These are phyloP conservation scores for Incurvaria masculella DNA, from an alignment of 2,888 invertebrate species.

Conservation along the genomic window DNA sequence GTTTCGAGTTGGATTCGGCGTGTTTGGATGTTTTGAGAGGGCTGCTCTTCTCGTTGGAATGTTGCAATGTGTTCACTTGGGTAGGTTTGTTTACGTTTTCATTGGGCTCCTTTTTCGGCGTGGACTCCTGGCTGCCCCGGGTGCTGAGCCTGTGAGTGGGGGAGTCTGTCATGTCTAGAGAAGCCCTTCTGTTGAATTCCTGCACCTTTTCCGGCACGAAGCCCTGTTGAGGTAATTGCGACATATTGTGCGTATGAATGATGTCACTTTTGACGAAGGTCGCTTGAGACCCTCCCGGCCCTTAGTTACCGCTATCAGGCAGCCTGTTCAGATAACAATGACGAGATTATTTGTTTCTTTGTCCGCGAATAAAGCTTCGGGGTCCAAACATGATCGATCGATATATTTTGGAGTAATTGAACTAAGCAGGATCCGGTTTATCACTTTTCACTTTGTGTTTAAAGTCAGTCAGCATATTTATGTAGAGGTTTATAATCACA, in stretches of 20 bases:
- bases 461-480: not conserved
- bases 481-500: not conserved
- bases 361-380: not conserved
- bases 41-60: constrained; percentile 11
- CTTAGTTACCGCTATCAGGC: too few relatives aligned
- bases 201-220: constrained; percentile 45
- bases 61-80: constrained; percentile 21
- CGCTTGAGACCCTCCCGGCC: not conserved
- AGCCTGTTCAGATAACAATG: not conserved
- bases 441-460: not conserved
- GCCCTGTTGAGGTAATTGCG: constrained; percentile 43
- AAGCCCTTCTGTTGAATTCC: constrained; percentile 42
- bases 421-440: not conserved
- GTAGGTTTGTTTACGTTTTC: not conserved
- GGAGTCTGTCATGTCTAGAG: constrained; percentile 37
- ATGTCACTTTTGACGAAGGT: not conserved
- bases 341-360: not conserved
- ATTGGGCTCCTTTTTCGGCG: constrained; percentile 33
- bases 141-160: constrained; percentile 21
- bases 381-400: not conserved
- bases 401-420: not conserved
- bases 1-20: constrained; percentile 21
- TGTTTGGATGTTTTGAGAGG: constrained; percentile 10
- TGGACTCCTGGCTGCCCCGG: constrained; percentile 18
- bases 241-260: constrained; percentile 25